Evolutionary conservation across 2,888 invertebrate species (phyloP).

Genomic region (Diplazon laetatorius): DNA sequence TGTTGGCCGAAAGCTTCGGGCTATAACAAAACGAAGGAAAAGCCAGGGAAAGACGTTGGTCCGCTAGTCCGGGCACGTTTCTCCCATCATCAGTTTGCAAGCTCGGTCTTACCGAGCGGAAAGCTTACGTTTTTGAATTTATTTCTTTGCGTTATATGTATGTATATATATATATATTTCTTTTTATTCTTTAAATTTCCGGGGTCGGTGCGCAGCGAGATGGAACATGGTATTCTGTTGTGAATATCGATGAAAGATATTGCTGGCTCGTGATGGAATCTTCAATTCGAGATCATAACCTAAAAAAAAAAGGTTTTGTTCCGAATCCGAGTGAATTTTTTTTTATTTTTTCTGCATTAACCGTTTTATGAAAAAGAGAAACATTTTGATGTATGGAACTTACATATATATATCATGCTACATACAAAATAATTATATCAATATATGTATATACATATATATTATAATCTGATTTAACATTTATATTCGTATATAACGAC

Average conservation of each 20-base stretch:
- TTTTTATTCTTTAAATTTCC: slow-evolving; percentile 16
- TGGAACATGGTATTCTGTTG: slow-evolving; percentile 8
- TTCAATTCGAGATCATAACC: background rate
- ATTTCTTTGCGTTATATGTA: slow-evolving; percentile 19
- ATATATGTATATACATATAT: too few species aligned
- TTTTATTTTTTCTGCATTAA: too few species aligned
- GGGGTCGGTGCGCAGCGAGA: background rate
- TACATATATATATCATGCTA: too few species aligned
- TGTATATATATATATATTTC: too few species aligned
- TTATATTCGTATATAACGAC: too few species aligned
- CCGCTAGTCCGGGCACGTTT: slow-evolving; percentile 60
- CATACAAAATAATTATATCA: too few species aligned
- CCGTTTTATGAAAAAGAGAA: too few species aligned
- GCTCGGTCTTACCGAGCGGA: slow-evolving; percentile 15
- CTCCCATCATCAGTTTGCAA: slow-evolving; percentile 48
- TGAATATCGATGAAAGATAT: background rate
- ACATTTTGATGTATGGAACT: too few species aligned
- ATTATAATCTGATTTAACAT: too few species aligned
- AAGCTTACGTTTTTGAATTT: slow-evolving; percentile 9
- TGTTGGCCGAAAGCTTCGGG: slow-evolving; percentile 7
- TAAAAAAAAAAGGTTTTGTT: too few species aligned
- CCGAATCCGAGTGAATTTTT: too few species aligned
- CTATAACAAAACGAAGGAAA: slow-evolving; percentile 3
- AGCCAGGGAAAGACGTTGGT: slow-evolving; percentile 38
- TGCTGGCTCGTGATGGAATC: background rate